A percentile compares a stretch with the other conserved stretches of the same genome.
Conservation (phyloP, 2,113 vertebrate genomes). For the Furnarius figulus region DNA sequence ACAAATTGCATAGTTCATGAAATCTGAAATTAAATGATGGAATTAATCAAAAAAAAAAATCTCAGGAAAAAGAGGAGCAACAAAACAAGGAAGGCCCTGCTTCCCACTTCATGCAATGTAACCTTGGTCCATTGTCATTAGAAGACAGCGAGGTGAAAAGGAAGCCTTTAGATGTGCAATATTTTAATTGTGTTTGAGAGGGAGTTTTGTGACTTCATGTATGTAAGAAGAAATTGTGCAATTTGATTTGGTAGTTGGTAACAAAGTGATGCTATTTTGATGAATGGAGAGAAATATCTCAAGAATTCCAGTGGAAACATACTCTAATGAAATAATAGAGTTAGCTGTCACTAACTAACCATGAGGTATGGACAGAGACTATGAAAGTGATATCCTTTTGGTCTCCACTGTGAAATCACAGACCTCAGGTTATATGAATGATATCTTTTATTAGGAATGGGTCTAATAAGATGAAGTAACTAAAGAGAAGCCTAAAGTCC, state of each 20-base stretch:
- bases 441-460: constrained; percentile 44
- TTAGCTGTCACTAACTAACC: neutral
- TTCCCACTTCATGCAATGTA: neutral
- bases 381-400: constrained; percentile 28
- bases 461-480: constrained; percentile 13
- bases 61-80: neutral
- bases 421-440: constrained; percentile 48
- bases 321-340: neutral
- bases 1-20: neutral
- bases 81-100: neutral
- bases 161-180: neutral
- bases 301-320: neutral
- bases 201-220: neutral
- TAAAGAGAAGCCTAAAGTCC: neutral
- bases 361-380: neutral
- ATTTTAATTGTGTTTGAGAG: neutral
- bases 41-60: neutral
- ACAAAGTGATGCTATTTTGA: neutral
- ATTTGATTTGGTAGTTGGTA: neutral
- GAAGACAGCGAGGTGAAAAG: neutral
- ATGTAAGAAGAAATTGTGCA: neutral
- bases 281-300: neutral
- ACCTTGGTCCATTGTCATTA: neutral
- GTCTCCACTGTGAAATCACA: constrained; percentile 48
- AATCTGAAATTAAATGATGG: neutral